Conservation (phyloP, 2,797 vertebrate species). For the Limosa lapponica region DNA sequence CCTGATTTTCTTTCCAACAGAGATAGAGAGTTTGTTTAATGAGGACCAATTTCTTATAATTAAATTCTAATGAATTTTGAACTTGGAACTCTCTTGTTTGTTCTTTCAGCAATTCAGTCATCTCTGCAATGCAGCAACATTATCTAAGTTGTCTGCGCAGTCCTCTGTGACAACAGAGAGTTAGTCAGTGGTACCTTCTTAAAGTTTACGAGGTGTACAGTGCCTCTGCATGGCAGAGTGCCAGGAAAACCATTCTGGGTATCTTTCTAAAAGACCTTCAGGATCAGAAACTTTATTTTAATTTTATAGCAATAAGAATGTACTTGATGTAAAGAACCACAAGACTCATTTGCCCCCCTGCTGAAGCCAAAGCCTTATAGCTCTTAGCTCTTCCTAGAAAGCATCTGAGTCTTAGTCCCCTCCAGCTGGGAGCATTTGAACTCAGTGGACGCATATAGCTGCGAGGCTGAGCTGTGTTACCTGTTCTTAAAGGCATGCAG, state of each 20-base stretch:
- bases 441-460: background rate
- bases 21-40: background rate
- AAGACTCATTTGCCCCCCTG: background rate
- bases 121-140: background rate
- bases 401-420: background rate
- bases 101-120: background rate
- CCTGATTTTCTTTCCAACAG: background rate
- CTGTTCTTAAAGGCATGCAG: background rate
- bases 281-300: background rate
- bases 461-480: background rate
- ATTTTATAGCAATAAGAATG: background rate
- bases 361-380: background rate
- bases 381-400: background rate
- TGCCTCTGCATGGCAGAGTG: background rate
- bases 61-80: constrained; percentile 19
- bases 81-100: background rate
- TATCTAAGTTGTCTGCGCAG: background rate
- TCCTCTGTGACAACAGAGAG: background rate
- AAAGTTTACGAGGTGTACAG: background rate
- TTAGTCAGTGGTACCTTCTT: background rate
- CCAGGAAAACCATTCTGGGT: background rate
- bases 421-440: background rate
- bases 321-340: background rate
- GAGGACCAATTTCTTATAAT: background rate
- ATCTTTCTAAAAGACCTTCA: background rate